These are phyloP conservation scores for Laothoe populi DNA, from an alignment of 2,888 invertebrate genomes.

Conservation along the genomic window DNA sequence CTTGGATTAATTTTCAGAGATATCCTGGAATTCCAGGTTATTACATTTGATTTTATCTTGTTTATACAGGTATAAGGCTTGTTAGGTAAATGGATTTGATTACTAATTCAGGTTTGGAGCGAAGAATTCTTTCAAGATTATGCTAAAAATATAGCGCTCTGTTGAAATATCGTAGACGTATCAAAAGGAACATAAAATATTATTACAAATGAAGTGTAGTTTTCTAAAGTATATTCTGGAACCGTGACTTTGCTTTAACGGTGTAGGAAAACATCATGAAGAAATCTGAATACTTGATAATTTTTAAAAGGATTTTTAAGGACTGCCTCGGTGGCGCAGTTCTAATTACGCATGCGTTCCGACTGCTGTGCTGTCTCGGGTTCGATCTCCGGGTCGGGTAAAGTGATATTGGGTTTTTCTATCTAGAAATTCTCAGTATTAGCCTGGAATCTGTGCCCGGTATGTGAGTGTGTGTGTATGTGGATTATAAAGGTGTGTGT, in stretches of 20 bases:
- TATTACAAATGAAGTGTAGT: background rate
- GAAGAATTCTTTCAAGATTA: background rate
- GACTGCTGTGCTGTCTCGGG: no score
- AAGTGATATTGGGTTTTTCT: no score
- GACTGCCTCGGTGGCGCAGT: no score
- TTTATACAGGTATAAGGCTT: background rate
- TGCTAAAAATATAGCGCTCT: background rate
- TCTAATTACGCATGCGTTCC: no score
- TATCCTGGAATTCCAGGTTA: slow-evolving; percentile 12
- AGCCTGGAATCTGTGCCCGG: no score
- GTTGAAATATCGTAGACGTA: background rate
- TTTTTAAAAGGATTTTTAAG: no score
- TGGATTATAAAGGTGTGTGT: no score
- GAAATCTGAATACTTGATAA: no score
- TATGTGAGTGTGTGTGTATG: no score
- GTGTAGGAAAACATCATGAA: no score
- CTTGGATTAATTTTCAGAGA: slow-evolving; percentile 21
- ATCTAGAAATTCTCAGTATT: no score
- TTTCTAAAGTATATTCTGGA: background rate
- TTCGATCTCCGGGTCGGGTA: no score
- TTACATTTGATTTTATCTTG: slow-evolving; percentile 17
- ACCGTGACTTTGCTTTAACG: background rate
- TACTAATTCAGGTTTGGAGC: background rate
- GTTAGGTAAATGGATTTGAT: background rate
- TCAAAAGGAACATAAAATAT: background rate